Percentiles rank a stretch among this genome's conserved stretches.
Conservation (phyloP, 1,140 invertebrate genomes). For the Cotesia typhae region DNA sequence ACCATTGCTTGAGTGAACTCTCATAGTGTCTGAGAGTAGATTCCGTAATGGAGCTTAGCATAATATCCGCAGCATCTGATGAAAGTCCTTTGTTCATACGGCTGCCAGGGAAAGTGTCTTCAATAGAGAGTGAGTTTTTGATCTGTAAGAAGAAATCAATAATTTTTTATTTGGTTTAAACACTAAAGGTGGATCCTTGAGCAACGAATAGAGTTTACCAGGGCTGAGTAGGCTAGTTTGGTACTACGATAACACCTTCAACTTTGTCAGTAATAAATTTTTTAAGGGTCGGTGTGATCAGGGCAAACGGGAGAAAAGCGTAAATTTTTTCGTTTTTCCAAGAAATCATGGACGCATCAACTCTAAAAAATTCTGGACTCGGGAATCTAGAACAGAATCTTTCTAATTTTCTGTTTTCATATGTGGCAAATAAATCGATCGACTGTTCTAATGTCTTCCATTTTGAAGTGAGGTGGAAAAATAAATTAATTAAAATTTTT, state of each 20-base stretch:
- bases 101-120: conserved; percentile 21
- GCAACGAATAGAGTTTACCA: conserved; percentile 19
- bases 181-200: background rate
- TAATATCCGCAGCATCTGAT: conserved; percentile 3
- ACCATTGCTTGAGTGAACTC: no score
- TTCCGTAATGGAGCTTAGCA: background rate
- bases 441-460: background rate
- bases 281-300: conserved; percentile 18
- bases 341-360: conserved; percentile 28
- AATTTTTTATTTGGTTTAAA: conserved; percentile 6
- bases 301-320: conserved; percentile 32
- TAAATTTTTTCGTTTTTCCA: conserved; percentile 24
- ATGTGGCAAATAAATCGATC: conserved; percentile 31
- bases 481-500: background rate
- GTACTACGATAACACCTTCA: conserved; percentile 26
- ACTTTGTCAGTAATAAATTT: conserved; percentile 24
- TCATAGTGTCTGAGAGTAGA: no score
- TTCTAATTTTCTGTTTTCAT: conserved; percentile 22
- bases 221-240: conserved; percentile 26
- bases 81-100: conserved; percentile 11
- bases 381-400: conserved; percentile 30
- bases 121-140: background rate
- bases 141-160: conserved; percentile 24
- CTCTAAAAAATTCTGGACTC: conserved; percentile 17
- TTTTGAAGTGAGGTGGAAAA: background rate